Conservation (phyloP, 2,113 vertebrate species). For the Chrysochloris asiatica region DNA sequence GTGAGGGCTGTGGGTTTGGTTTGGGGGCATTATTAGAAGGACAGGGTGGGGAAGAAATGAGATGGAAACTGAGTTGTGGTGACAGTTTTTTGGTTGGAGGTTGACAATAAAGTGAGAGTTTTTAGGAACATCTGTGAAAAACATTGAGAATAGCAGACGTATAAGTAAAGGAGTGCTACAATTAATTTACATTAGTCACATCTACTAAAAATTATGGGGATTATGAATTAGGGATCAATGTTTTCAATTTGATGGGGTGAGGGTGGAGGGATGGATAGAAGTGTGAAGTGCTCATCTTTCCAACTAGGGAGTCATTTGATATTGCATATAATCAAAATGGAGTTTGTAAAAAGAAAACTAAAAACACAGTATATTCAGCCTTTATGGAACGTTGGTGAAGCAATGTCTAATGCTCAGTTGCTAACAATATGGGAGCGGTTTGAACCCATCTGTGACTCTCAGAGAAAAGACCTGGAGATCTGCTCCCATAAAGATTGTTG, state of each 20-base stretch:
- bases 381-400: background rate
- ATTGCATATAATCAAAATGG: background rate
- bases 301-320: background rate
- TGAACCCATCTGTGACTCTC: background rate
- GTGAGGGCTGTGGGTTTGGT: no score
- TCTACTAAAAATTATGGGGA: background rate
- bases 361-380: background rate
- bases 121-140: slow-evolving; percentile 12
- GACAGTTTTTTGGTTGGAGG: background rate
- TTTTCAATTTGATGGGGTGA: background rate
- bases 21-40: background rate
- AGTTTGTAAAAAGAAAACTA: background rate
- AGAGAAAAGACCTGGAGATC: background rate
- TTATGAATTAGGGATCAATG: background rate
- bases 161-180: background rate
- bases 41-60: background rate
- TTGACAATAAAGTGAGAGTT: background rate
- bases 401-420: background rate
- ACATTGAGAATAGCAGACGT: background rate
- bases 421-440: background rate
- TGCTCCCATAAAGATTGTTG: background rate
- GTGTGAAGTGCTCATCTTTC: background rate
- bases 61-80: background rate
- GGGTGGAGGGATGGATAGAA: background rate
- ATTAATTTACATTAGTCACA: background rate